Conservation (phyloP, 2,888 invertebrate species). For the Tetragonula carbonaria region DNA sequence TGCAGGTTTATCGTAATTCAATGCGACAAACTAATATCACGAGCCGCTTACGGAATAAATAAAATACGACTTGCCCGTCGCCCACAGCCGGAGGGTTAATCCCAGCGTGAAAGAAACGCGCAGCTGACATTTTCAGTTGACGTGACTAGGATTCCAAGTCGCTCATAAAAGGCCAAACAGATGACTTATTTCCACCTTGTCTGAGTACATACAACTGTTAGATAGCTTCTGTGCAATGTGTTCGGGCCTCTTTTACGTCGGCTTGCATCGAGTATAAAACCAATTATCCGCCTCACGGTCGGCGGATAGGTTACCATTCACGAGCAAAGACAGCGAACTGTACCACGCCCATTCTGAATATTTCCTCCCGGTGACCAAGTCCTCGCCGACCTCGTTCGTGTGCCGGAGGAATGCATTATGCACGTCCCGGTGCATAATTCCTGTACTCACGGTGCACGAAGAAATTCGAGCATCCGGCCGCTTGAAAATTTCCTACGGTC, state of each 20-base stretch:
- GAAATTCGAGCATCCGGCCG: conserved; percentile 22
- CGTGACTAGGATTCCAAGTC: not conserved
- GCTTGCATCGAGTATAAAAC: not conserved
- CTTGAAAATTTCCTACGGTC: conserved; percentile 49
- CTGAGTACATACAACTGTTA: accelerated
- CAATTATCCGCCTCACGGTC: not conserved
- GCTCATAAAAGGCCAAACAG: too few species aligned
- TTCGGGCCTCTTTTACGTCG: not conserved
- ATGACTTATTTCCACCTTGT: not conserved
- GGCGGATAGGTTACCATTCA: not conserved
- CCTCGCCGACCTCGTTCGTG: not conserved
- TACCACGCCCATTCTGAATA: conserved; percentile 44
- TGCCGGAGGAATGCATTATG: conserved; percentile 42
- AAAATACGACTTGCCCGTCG: too few species aligned
- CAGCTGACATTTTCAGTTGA: not conserved
- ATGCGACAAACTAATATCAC: too few species aligned
- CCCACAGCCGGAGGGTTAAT: too few species aligned
- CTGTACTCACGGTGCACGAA: not conserved
- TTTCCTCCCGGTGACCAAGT: conserved; percentile 41
- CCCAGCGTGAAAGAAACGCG: too few species aligned
- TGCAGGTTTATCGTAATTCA: too few species aligned
- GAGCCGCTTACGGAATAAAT: too few species aligned
- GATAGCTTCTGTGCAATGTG: not conserved
- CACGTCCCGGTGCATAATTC: conserved; percentile 46
- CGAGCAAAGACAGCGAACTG: not conserved